Percentiles rank a stretch among this genome's conserved stretches.
These are phyloP conservation scores for Crotophaga sulcirostris DNA, from an alignment of 2,113 vertebrate genomes.

Conservation along the genomic window DNA sequence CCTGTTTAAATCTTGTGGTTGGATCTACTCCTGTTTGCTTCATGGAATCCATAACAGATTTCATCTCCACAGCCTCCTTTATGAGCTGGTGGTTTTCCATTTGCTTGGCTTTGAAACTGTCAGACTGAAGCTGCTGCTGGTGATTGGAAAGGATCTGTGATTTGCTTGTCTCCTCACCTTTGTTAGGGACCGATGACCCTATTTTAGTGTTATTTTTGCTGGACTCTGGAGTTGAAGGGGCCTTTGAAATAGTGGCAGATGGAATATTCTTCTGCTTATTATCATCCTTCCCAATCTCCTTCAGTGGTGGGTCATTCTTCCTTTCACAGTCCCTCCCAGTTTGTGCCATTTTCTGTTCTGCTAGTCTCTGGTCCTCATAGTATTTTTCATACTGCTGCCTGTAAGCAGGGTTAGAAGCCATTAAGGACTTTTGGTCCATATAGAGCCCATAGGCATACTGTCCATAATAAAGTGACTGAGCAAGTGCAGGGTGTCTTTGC, in stretches of 20 bases:
- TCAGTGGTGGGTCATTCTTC: constrained; percentile 75
- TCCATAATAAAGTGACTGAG: constrained; percentile 97
- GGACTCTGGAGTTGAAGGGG: constrained; percentile 81
- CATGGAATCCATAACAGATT: constrained; percentile 92
- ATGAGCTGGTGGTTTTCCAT: constrained; percentile 91
- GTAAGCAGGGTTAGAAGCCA: constrained; percentile 86
- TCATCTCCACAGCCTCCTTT: constrained; percentile 96
- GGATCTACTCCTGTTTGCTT: constrained; percentile 97
- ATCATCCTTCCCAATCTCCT: constrained; percentile 86
- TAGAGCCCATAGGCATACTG: constrained; percentile 96
- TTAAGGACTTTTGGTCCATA: constrained; percentile 94
- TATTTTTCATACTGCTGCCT: constrained; percentile 88
- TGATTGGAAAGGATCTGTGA: constrained; percentile 82
- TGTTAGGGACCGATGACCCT: constrained; percentile 78
- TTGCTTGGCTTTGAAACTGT: constrained; percentile 85
- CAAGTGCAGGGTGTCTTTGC: constrained; percentile 93
- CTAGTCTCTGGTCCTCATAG: constrained; percentile 89
- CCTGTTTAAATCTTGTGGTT: constrained; percentile 96
- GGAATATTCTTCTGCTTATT: constrained; percentile 83
- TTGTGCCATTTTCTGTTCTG: constrained; percentile 87
- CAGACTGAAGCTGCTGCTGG: constrained; percentile 83
- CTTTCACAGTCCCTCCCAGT: constrained; percentile 78
- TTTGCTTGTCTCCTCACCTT: constrained; percentile 88
- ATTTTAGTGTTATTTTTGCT: constrained; percentile 88
- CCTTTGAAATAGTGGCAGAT: constrained; percentile 88